Conservation (phyloP, 2,797 vertebrate genomes). For the Pristis pectinata region DNA sequence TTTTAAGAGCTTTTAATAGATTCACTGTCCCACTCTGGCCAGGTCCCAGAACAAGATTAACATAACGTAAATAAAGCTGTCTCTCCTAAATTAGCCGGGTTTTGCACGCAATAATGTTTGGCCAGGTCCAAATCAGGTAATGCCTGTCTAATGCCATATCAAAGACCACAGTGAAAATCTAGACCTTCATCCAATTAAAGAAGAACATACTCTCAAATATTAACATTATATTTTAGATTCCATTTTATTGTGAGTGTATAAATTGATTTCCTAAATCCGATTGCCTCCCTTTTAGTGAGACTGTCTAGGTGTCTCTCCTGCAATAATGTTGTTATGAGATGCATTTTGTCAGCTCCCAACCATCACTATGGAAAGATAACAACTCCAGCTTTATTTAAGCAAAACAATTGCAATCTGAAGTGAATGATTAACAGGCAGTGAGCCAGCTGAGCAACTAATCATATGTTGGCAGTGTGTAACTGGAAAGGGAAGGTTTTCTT, state of each 20-base stretch:
- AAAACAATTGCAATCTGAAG: not conserved
- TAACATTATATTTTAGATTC: not conserved
- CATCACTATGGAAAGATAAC: not conserved
- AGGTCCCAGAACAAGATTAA: not conserved
- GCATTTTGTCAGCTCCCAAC: not conserved
- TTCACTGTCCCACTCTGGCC: not conserved
- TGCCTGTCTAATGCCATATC: not conserved
- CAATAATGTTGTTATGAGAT: not conserved
- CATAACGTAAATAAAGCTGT: not conserved
- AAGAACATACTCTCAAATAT: not conserved
- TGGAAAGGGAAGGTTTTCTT: not conserved
- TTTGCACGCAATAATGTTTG: not conserved
- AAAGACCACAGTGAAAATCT: not conserved
- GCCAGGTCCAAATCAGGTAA: not conserved
- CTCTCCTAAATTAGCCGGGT: not conserved
- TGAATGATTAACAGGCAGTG: conserved; percentile 6
- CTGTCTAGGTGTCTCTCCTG: not conserved
- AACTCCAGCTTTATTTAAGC: not conserved
- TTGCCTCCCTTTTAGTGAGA: not conserved
- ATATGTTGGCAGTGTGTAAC: not conserved
- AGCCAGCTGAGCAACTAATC: not conserved
- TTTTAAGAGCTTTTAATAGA: not conserved
- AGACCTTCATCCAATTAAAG: not conserved
- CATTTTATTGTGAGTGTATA: not conserved
- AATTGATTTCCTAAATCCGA: not conserved